Conservation (phyloP, 2,888 invertebrate genomes). For the Cataglyphis altisquamis region DNA sequence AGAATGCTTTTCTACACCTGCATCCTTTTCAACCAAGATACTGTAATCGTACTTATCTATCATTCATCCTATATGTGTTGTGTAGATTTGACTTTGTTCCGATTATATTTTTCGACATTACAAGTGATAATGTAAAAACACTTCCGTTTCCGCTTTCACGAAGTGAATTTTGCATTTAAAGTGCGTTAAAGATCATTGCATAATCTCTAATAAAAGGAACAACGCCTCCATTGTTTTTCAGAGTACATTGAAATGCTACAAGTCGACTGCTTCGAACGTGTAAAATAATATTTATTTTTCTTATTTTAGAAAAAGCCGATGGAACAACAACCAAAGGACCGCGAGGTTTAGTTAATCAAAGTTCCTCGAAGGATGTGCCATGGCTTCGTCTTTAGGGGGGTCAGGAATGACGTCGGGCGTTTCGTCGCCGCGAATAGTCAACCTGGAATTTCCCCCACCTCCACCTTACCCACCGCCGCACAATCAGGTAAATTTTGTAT, state of each 20-base stretch:
- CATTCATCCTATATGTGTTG: slow-evolving; percentile 15
- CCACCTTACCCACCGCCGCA: slow-evolving; percentile 90
- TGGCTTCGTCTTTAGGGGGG: slow-evolving; percentile 81
- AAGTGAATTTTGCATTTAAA: slow-evolving; percentile 22
- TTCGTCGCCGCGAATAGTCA: slow-evolving; percentile 81
- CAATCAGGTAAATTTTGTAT: slow-evolving; percentile 74
- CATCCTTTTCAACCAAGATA: slow-evolving; percentile 50
- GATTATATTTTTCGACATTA: slow-evolving; percentile 6
- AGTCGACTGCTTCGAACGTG: background rate
- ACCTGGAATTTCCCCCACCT: slow-evolving; percentile 92
- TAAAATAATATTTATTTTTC: slow-evolving; percentile 24
- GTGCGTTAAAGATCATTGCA: slow-evolving; percentile 11
- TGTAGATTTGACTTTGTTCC: slow-evolving; percentile 35
- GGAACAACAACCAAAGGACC: slow-evolving; percentile 60
- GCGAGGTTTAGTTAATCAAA: slow-evolving; percentile 48
- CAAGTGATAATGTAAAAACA: background rate
- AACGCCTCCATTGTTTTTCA: slow-evolving; percentile 17
- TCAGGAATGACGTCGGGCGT: slow-evolving; percentile 81
- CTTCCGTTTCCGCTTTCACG: slow-evolving; percentile 34
- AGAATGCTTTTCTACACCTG: slow-evolving; percentile 55
- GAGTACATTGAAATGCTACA: background rate
- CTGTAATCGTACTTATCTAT: slow-evolving; percentile 42
- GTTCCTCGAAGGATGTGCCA: slow-evolving; percentile 71
- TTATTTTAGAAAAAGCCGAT: slow-evolving; percentile 38
- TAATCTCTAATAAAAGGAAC: slow-evolving; percentile 11